Evolutionary conservation across 1,140 invertebrate genomes (phyloP).

Genomic region (Eumaeus atala): DNA sequence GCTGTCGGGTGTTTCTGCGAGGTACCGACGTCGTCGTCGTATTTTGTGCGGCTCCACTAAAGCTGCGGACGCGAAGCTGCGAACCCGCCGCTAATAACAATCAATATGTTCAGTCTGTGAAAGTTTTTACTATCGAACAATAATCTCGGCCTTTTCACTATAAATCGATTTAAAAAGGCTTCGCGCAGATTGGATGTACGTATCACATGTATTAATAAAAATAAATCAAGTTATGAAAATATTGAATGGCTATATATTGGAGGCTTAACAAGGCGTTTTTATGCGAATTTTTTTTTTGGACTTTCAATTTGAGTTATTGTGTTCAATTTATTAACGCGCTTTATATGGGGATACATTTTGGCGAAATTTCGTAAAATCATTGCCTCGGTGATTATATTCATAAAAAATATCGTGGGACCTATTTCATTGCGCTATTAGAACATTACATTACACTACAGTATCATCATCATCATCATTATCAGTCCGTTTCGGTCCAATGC

Average conservation of each 20-base stretch:
- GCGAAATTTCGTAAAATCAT: not conserved
- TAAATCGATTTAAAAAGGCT: conserved; percentile 10
- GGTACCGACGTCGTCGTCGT: too few species aligned
- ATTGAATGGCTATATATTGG: conserved; percentile 16
- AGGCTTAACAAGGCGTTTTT: conserved; percentile 17
- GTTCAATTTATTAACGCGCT: conserved; percentile 12
- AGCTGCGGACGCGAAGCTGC: too few species aligned
- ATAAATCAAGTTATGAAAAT: conserved; percentile 18
- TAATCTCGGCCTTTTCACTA: conserved; percentile 1
- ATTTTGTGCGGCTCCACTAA: too few species aligned
- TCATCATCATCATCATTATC: too few species aligned
- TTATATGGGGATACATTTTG: conserved; percentile 1
- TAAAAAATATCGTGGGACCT: too few species aligned
- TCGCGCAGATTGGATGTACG: conserved; percentile 9
- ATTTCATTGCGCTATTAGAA: too few species aligned
- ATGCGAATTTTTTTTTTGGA: conserved; percentile 15
- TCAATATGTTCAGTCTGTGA: too few species aligned
- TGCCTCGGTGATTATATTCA: not conserved
- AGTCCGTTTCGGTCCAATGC: too few species aligned
- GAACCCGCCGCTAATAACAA: too few species aligned
- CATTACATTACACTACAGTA: too few species aligned
- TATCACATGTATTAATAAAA: conserved; percentile 20
- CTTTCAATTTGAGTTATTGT: conserved; percentile 9
- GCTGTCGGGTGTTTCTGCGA: too few species aligned
- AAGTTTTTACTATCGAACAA: not conserved